These are phyloP conservation scores for Subacronicta megacephala DNA, from an alignment of 2,888 invertebrate species.

Conservation along the genomic window DNA sequence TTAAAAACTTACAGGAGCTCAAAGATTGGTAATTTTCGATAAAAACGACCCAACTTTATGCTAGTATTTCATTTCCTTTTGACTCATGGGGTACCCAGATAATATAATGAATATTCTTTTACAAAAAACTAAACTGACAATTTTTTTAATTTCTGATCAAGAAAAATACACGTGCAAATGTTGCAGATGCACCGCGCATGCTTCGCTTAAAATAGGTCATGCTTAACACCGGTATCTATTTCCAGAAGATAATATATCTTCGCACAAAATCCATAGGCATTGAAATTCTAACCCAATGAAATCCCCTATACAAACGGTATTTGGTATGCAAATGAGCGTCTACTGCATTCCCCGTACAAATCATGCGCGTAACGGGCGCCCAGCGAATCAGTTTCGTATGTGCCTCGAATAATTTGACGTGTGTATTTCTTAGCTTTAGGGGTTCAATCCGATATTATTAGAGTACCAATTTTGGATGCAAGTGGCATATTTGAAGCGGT, in stretches of 20 bases:
- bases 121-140: no score
- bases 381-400: conserved; percentile 62
- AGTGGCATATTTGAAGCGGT: no score
- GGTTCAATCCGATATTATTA: background rate
- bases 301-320: conserved; percentile 45
- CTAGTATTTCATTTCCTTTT: no score
- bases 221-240: conserved; percentile 8
- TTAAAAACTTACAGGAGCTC: no score
- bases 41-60: no score
- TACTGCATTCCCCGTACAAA: conserved; percentile 55
- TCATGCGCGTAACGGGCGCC: conserved; percentile 61
- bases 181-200: no score
- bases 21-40: no score
- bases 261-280: conserved; percentile 35
- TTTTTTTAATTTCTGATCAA: no score
- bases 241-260: conserved; percentile 15
- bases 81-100: no score
- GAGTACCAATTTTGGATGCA: no score
- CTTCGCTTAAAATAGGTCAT: background rate
- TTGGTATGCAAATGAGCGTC: conserved; percentile 54
- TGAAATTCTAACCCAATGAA: conserved; percentile 56
- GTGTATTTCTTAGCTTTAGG: conserved; percentile 34
- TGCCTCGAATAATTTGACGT: conserved; percentile 58
- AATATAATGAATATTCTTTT: no score
- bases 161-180: no score